Conservation (phyloP, 2,888 invertebrate species). For the Teinopalpus imperialis region DNA sequence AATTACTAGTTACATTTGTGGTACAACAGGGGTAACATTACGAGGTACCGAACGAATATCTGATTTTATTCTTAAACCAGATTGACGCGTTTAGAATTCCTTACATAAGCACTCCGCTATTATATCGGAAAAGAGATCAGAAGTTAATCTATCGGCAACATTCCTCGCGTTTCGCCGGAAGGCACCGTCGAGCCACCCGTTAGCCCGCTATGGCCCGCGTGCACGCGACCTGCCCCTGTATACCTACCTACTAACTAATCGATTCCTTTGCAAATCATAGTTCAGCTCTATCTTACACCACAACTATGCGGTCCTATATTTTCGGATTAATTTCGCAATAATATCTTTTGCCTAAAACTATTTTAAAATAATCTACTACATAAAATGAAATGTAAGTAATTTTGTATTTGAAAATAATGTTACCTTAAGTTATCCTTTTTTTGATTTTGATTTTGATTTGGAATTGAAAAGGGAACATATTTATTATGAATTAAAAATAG, state of each 20-base stretch:
- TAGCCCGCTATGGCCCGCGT: slow-evolving; percentile 50
- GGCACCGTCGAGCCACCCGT: slow-evolving; percentile 53
- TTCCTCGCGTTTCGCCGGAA: slow-evolving; percentile 80
- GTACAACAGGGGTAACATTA: background rate
- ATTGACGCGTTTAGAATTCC: slow-evolving; percentile 78
- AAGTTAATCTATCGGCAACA: slow-evolving; percentile 82
- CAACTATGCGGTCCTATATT: slow-evolving; percentile 28
- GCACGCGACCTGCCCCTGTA: slow-evolving; percentile 58
- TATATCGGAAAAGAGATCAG: slow-evolving; percentile 82
- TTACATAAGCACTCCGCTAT: slow-evolving; percentile 75
- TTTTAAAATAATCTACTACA: too few relatives aligned
- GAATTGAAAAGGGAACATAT: too few relatives aligned
- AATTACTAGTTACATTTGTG: too few relatives aligned
- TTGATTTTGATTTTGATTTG: background rate
- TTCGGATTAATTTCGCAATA: slow-evolving; percentile 27
- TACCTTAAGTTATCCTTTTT: too few relatives aligned
- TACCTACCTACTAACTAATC: slow-evolving; percentile 56
- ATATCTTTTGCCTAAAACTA: background rate
- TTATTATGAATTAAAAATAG: too few relatives aligned
- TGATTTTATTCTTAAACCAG: slow-evolving; percentile 55
- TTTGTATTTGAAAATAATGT: too few relatives aligned
- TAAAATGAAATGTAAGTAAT: too few relatives aligned
- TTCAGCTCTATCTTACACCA: slow-evolving; percentile 21
- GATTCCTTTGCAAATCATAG: slow-evolving; percentile 60
- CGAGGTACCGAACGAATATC: slow-evolving; percentile 10